Conservation (phyloP, 2,797 vertebrate genomes). For the Cuculus canorus region DNA sequence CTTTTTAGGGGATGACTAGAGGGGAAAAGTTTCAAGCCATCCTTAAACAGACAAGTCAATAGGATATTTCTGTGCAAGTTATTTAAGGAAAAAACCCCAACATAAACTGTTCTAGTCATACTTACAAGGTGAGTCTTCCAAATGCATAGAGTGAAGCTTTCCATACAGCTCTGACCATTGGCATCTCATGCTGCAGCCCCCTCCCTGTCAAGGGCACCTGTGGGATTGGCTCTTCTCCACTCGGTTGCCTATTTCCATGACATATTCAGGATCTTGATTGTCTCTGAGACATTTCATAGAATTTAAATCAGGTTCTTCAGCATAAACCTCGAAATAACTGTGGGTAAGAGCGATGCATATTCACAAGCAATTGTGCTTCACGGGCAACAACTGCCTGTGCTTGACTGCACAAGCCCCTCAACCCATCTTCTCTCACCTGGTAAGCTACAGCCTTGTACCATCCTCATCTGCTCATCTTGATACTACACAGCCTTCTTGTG, state of each 20-base stretch:
- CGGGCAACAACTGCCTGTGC: neutral
- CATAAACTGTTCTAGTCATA: neutral
- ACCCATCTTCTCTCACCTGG: neutral
- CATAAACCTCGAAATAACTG: neutral
- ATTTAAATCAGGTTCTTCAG: neutral
- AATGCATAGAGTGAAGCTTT: fast-evolving
- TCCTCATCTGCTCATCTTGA: neutral
- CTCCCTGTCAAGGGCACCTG: neutral
- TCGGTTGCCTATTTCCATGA: neutral
- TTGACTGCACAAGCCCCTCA: neutral
- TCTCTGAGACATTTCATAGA: neutral
- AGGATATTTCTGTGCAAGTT: neutral
- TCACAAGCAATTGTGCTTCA: neutral
- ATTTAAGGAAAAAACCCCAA: neutral
- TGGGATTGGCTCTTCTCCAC: neutral
- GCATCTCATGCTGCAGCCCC: neutral
- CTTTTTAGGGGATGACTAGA: neutral
- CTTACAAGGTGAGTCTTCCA: neutral
- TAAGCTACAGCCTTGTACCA: neutral
- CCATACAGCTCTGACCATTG: neutral
- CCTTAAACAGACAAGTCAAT: neutral
- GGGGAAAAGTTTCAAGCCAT: neutral
- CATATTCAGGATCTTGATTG: neutral
- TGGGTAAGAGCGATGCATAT: neutral
- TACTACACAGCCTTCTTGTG: neutral